Percentiles rank a stretch among this genome's conserved stretches.
These are phyloP conservation scores for Erethizon dorsatum DNA, from an alignment of 2,797 vertebrate species.

Conservation along the genomic window DNA sequence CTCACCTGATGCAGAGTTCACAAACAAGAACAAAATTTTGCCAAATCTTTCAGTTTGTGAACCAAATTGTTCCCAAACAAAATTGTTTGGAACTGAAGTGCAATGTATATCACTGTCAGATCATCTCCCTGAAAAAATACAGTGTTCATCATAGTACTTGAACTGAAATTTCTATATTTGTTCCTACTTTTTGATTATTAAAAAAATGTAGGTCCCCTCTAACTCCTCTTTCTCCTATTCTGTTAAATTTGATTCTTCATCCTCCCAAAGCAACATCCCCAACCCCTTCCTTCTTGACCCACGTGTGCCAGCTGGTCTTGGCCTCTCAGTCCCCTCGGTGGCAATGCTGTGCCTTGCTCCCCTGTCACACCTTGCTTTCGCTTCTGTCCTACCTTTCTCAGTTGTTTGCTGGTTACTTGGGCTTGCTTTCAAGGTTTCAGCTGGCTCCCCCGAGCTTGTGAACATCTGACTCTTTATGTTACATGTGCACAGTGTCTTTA, in stretches of 20 bases:
- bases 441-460: not conserved
- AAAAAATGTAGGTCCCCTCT: not conserved
- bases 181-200: not conserved
- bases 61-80: not conserved
- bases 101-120: not conserved
- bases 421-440: not conserved
- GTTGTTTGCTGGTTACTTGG: not conserved
- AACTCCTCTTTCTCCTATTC: not conserved
- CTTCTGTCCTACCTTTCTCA: not conserved
- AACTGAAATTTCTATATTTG: not conserved
- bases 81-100: not conserved
- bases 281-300: fast-evolving
- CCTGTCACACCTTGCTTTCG: fast-evolving
- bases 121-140: not conserved
- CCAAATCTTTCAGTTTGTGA: not conserved
- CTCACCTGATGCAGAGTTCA: not conserved
- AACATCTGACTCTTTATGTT: not conserved
- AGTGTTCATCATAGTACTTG: not conserved
- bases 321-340: too few relatives aligned
- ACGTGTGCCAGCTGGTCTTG: too few relatives aligned
- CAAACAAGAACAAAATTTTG: not conserved
- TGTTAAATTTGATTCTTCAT: not conserved
- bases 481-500: not conserved
- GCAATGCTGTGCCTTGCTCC: not conserved
- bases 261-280: not conserved